These are phyloP conservation scores for Zeus faber DNA, from an alignment of 2,113 vertebrate species.

Conservation along the genomic window DNA sequence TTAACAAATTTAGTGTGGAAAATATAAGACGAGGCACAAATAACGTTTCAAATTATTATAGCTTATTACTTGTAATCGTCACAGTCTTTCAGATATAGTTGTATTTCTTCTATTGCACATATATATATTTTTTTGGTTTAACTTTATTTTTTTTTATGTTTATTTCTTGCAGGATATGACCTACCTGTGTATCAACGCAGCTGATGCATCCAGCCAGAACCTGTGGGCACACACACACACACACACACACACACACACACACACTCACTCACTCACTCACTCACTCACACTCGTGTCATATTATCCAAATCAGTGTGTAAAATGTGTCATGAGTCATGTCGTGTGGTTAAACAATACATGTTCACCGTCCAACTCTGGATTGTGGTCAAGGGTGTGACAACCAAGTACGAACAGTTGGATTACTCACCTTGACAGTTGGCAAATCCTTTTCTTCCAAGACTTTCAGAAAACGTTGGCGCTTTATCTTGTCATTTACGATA, in stretches of 20 bases:
- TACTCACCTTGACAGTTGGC: not conserved
- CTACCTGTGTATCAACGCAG: conserved; percentile 85
- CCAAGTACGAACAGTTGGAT: conserved; percentile 1
- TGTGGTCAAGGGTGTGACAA: conserved; percentile 21
- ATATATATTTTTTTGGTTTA: not conserved
- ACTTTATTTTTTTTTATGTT: conserved; percentile 2
- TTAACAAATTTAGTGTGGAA: too few species aligned
- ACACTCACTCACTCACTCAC: conserved; percentile 6
- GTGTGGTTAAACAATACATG: conserved; percentile 20
- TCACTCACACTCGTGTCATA: conserved; percentile 9
- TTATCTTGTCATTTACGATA: too few species aligned
- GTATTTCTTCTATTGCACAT: too few species aligned
- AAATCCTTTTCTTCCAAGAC: not conserved
- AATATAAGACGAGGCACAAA: too few species aligned
- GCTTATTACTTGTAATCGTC: too few species aligned
- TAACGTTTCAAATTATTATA: too few species aligned
- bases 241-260: not conserved
- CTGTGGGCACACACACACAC: conserved; percentile 75
- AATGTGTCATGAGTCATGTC: conserved; percentile 24
- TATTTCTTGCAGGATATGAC: conserved; percentile 77
- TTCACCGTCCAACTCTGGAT: not conserved
- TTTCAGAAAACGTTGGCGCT: too few species aligned
- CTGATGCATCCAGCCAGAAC: conserved; percentile 83
- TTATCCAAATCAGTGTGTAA: not conserved
- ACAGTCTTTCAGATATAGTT: too few species aligned